A percentile compares a stretch with the other conserved stretches of the same genome.
phyloP scores from a whole-genome alignment of 2,797 vertebrate genomes.

The Protonibea diacanthus region DNA sequence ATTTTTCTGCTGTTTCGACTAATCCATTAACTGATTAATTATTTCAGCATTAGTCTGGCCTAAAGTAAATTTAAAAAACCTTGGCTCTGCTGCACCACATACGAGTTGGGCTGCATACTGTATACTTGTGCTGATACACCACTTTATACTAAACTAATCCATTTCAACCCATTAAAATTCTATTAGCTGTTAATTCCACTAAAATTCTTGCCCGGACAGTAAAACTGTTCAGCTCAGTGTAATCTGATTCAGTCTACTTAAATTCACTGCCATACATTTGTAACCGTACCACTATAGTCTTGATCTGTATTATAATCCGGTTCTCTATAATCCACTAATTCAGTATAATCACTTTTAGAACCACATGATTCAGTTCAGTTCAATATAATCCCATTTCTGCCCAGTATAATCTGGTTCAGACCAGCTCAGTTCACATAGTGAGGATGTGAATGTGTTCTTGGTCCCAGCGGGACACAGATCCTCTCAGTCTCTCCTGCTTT shows the following conservation, averaged over 20 bases:
- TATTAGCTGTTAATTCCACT: conserved; percentile 3
- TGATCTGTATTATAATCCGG: conserved; percentile 58
- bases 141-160: conserved; percentile 13
- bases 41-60: not conserved
- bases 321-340: conserved; percentile 65
- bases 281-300: conserved; percentile 28
- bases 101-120: not conserved
- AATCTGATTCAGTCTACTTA: conserved; percentile 51
- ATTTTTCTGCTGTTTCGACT: not conserved
- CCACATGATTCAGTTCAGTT: conserved; percentile 66
- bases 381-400: conserved; percentile 68
- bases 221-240: conserved; percentile 42
- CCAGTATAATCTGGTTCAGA: conserved; percentile 68
- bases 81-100: not conserved
- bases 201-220: conserved; percentile 10
- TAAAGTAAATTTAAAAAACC: not conserved
- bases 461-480: conserved; percentile 45
- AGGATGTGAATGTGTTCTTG: conserved; percentile 54
- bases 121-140: not conserved
- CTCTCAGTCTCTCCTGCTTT: conserved; percentile 43
- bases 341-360: conserved; percentile 68
- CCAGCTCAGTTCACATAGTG: conserved; percentile 55
- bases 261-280: conserved; percentile 32
- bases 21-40: not conserved
- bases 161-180: conserved; percentile 22